phyloP scores from a whole-genome alignment of 2,888 invertebrate species.

The Venusia cambrica region DNA sequence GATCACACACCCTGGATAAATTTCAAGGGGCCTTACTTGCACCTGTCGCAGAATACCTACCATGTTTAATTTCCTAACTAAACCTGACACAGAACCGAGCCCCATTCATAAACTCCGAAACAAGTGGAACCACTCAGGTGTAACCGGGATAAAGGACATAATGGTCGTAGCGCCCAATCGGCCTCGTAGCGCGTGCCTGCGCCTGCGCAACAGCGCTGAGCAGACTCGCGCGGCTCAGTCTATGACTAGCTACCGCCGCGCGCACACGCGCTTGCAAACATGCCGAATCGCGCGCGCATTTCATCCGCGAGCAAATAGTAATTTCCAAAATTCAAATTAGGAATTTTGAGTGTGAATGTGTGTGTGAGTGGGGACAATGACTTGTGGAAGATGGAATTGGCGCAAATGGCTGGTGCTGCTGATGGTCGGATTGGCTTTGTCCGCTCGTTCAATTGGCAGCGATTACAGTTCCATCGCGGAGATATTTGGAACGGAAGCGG shows the following conservation, averaged over 20 bases:
- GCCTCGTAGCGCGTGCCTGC: conserved; percentile 53
- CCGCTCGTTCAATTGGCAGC: conserved; percentile 78
- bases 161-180: conserved; percentile 64
- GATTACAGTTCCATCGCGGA: conserved; percentile 78
- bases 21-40: too few relatives aligned
- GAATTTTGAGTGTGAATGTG: conserved; percentile 30
- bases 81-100: neutral
- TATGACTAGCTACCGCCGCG: conserved; percentile 64
- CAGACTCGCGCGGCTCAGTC: conserved; percentile 58
- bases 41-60: too few relatives aligned
- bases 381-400: conserved; percentile 75
- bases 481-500: conserved; percentile 79
- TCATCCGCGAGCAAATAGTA: conserved; percentile 26
- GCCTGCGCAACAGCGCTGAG: conserved; percentile 47
- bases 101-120: conserved; percentile 16
- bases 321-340: conserved; percentile 21
- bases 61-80: neutral
- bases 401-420: conserved; percentile 78
- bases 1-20: too few relatives aligned
- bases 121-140: conserved; percentile 46
- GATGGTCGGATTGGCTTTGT: conserved; percentile 79
- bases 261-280: conserved; percentile 55
- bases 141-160: conserved; percentile 45
- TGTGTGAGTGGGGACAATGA: conserved; percentile 68
- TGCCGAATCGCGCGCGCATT: conserved; percentile 43